A percentile compares a stretch with the other conserved stretches of the same genome.
These are phyloP conservation scores for Carettochelys insculpta DNA, from an alignment of 2,113 vertebrate species.

Conservation along the genomic window DNA sequence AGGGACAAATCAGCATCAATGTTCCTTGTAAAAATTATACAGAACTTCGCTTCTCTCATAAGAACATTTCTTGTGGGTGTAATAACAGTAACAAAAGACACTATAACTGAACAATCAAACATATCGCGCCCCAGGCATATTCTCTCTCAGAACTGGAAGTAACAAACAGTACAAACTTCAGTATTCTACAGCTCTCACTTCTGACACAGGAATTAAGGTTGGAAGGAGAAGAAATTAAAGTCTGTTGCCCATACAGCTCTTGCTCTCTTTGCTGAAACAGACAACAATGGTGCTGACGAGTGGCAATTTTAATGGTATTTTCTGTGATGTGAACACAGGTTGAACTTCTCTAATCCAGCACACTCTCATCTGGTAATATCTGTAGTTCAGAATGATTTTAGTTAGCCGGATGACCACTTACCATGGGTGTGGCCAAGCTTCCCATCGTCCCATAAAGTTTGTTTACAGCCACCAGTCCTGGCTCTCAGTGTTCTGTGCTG, in stretches of 20 bases:
- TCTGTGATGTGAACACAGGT: background rate
- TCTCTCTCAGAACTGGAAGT: fast-evolving
- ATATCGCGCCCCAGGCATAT: background rate
- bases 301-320: background rate
- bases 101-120: background rate
- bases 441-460: too few species aligned
- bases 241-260: background rate
- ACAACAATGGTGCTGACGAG: background rate
- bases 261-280: background rate
- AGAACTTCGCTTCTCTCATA: background rate
- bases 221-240: background rate
- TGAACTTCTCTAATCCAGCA: too few species aligned
- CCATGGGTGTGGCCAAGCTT: too few species aligned
- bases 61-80: background rate
- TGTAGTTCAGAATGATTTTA: too few species aligned
- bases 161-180: background rate
- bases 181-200: background rate
- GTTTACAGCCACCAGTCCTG: too few species aligned
- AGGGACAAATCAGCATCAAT: background rate
- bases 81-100: background rate
- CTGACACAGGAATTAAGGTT: background rate
- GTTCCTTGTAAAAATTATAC: background rate
- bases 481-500: too few species aligned
- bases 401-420: too few species aligned
- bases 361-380: too few species aligned